phyloP scores from a whole-genome alignment of 1,140 invertebrate species.

The Drosophila melanica region DNA sequence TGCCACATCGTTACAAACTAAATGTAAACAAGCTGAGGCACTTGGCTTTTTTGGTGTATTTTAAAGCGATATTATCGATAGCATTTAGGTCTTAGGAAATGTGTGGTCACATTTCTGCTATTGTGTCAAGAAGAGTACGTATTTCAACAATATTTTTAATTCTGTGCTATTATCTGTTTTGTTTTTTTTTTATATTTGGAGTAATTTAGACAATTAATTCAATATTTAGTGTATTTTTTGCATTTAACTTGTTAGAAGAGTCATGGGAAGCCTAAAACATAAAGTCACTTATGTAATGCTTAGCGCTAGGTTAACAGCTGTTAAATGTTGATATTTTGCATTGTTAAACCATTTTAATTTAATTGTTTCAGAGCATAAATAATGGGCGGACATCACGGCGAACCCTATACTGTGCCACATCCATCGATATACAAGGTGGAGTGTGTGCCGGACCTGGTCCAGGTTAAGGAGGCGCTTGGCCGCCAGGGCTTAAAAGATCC shows the following conservation, averaged over 20 bases:
- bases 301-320: conserved; percentile 52
- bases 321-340: conserved; percentile 1
- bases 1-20: neutral
- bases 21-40: conserved; percentile 8
- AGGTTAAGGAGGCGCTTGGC: conserved; percentile 86
- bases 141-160: conserved; percentile 18
- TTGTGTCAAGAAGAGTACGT: conserved; percentile 22
- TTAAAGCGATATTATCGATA: conserved; percentile 10
- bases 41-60: conserved; percentile 18
- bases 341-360: conserved; percentile 11
- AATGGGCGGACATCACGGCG: conserved; percentile 86
- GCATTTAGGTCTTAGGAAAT: neutral
- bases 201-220: neutral
- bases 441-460: conserved; percentile 86
- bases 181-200: conserved; percentile 12
- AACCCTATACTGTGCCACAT: conserved; percentile 87
- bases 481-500: conserved; percentile 90
- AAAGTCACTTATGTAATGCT: conserved; percentile 69
- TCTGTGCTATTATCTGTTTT: neutral
- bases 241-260: neutral
- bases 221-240: neutral
- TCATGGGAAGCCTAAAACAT: neutral
- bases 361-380: conserved; percentile 35
- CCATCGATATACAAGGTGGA: conserved; percentile 90
- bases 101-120: conserved; percentile 20